Evolutionary conservation across 2,797 vertebrate species (phyloP), one percentile per base, ranked within the genome.

Genomic region (Brotula barbata): DNA sequence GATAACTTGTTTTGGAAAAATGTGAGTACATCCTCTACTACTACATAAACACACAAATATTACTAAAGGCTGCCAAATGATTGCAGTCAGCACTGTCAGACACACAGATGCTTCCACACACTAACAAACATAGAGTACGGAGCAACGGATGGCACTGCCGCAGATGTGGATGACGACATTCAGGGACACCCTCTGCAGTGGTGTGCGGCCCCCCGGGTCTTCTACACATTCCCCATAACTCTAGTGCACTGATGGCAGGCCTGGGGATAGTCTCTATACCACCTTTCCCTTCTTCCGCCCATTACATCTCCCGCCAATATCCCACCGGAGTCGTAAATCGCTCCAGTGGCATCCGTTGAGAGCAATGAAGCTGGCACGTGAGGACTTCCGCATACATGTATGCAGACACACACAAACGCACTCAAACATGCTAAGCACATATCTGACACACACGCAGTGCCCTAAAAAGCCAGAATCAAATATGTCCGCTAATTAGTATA

Each of bases 151-250:
- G 19, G 22, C 56, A 49, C 42, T 45, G 70, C 58, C 70, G 42
- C 45, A 58, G 77, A 66, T 58, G 71, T 68, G 71, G 52, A 82
- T 88, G 82, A 87, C 52, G 75, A 83, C 77, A 83, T 64, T 50
- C 49, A 74, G 69, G 83, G 81, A 84, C 78, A 81, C 73, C 58
- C 58, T 37, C 74, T 46, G 64, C 78, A 77, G 66, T 21, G 23
- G 59, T 58, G 60, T 75, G 63, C 6, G 10, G 58, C 42, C 71
- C 56, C 68, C 3, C 25, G 65, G 65, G 65, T 80, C 54, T 57
- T 63, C 45, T 34, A n/a, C 33, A 44, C 50, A 61, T 59, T 63
- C 61, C 60, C 77, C 57, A 78, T 84, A 85, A 82, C 58, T 81
- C 64, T 74, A 31, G 48, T 62, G 64, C 10, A 2, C 49, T 72